These are phyloP conservation scores for Chelonoidis abingdonii DNA, from an alignment of 2,113 vertebrate genomes.

Conservation along the genomic window DNA sequence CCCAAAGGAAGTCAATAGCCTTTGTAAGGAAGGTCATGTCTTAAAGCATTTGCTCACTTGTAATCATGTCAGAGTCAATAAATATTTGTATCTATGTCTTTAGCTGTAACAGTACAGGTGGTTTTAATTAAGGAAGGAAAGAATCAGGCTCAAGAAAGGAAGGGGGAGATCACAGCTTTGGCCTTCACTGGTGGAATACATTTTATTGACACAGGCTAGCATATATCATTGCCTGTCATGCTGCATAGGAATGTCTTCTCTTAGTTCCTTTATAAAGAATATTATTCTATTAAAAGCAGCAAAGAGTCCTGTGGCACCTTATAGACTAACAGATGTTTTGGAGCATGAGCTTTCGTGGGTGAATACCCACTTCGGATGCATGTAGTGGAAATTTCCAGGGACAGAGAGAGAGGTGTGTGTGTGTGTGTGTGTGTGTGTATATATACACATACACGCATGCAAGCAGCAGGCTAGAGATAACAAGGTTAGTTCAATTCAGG, in stretches of 20 bases:
- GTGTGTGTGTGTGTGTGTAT: no score
- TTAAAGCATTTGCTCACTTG: constrained; percentile 30
- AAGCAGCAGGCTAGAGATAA: no score
- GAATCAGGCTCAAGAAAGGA: not conserved
- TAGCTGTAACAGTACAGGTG: constrained; percentile 39
- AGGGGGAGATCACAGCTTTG: not conserved
- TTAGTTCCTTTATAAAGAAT: not conserved
- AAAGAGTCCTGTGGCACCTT: no score
- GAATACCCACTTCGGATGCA: no score
- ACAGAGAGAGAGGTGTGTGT: no score
- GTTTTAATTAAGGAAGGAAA: constrained; percentile 54
- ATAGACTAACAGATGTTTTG: no score
- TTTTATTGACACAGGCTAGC: constrained; percentile 20
- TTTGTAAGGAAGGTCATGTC: constrained; percentile 22
- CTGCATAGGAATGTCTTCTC: not conserved
- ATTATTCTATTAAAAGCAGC: not conserved
- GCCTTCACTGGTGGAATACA: constrained; percentile 8
- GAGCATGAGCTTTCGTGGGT: no score
- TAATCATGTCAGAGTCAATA: constrained; percentile 66
- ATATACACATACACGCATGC: no score
- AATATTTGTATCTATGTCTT: constrained; percentile 45
- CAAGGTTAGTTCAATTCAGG: no score
- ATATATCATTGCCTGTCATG: constrained; percentile 24
- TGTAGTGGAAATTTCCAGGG: no score
- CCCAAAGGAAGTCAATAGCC: constrained; percentile 15